phyloP scores from a whole-genome alignment of 2,888 invertebrate genomes.

The Ophion obscuratus region DNA sequence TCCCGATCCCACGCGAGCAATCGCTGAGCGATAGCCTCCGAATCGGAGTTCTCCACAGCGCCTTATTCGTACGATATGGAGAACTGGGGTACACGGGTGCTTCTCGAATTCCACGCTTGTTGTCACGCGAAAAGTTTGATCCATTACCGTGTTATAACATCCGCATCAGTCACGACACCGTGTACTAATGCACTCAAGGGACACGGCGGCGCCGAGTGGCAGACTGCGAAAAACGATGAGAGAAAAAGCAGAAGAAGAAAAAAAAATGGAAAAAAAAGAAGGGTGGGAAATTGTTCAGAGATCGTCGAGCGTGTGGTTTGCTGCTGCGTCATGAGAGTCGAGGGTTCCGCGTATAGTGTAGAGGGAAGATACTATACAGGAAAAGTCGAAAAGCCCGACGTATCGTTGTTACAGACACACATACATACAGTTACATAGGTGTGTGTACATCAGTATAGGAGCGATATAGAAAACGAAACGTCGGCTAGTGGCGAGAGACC shows the following conservation, averaged over 20 bases:
- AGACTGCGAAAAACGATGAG: constrained; percentile 12
- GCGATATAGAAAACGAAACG: constrained; percentile 51
- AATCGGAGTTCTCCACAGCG: constrained; percentile 5
- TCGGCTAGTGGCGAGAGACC: constrained; percentile 57
- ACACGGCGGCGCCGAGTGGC: background rate
- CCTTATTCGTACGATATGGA: background rate
- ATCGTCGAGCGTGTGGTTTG: constrained; percentile 49
- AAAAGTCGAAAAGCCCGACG: constrained; percentile 63
- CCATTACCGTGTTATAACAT: constrained; percentile 35
- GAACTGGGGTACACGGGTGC: background rate
- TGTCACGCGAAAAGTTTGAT: constrained; percentile 25
- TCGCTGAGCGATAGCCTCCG: background rate
- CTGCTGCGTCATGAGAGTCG: constrained; percentile 59
- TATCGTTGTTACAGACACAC: constrained; percentile 33
- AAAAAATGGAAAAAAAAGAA: constrained; percentile 14
- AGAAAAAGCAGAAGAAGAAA: background rate
- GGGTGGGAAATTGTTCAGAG: constrained; percentile 57
- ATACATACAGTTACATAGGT: background rate
- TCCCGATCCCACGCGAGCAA: too few relatives aligned
- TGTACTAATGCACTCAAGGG: constrained; percentile 43
- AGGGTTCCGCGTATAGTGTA: constrained; percentile 43
- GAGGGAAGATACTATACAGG: constrained; percentile 18
- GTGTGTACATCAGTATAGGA: background rate
- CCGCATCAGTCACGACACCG: constrained; percentile 42
- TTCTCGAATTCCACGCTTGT: background rate